Base-by-base conservation (phyloP, 1,140 invertebrate species). In the Drosophila tsacasi region DNA sequence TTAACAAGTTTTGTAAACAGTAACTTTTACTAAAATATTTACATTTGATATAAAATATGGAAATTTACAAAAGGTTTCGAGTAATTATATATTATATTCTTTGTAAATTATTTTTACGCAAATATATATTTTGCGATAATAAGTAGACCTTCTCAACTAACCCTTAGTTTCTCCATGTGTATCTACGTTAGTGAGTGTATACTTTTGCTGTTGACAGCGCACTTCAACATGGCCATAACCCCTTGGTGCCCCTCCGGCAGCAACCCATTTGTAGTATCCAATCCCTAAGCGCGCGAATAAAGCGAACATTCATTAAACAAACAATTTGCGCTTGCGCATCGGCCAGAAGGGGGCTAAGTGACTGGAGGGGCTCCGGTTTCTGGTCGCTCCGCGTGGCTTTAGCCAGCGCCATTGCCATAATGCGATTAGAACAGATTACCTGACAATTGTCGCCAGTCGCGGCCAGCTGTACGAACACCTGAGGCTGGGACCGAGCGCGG, bases 391-490 rank as follows among this genome's bases (percentile, higher is more conserved):
- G 32, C 57, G 44, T 32, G 61, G 35, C 62, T 52, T 66, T 60
- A 52, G 54, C 23, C 57, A 63, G 40, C 50, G 69, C 68, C 55
- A 61, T 63, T 62, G 83, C 59, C 84, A 81, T 90, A 89, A 89
- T 90, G 85, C 84, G 84, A 89, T 89, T 90, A 89, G 84, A 90
- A 84, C 81, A 89, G 84, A 90, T 89, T 89, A 89, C 63, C 78
- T 68, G 85, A 90, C 78, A 89, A 90, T 90, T 89, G 85, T 90
- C 74, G 83, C 80, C 76, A 71, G 78, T 54, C 44, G 46, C 32
- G 52, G 50, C 40, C 74, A 64, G 44, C 60, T 58, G 40, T 21
- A 35, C 40, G 25, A 81, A 89, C 84, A 89, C 84, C 84, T 89
- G 84, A 89, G 84, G 37, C 67, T 77, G 35, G 32, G 60, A 39